Percentiles rank a stretch among this genome's conserved stretches.
Evolutionary conservation across 2,888 invertebrate species (phyloP).

Genomic region (Pristionchus fissidentatus): DNA sequence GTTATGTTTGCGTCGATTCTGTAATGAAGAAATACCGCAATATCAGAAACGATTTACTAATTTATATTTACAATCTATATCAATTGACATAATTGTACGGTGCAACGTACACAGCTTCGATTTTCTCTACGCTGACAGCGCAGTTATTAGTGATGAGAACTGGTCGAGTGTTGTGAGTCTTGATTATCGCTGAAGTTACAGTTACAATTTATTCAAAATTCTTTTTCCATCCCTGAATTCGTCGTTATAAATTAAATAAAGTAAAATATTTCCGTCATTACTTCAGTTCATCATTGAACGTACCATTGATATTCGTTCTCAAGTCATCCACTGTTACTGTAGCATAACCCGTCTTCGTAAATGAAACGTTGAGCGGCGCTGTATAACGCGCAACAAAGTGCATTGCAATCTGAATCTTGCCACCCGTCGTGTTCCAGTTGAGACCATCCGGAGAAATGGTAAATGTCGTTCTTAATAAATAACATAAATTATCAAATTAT

Average conservation of each 20-base stretch:
- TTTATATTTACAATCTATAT: neutral
- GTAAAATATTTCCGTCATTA: neutral
- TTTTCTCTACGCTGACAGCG: neutral
- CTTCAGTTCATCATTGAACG: too few relatives aligned
- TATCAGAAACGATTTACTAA: too few relatives aligned
- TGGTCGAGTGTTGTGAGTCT: neutral
- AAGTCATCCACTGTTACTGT: neutral
- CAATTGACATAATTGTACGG: too few relatives aligned
- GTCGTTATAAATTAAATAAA: too few relatives aligned
- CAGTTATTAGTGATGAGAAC: neutral
- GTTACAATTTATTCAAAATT: neutral
- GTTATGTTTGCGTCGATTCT: neutral
- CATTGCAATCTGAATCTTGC: slow-evolving; percentile 7
- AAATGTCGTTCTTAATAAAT: neutral
- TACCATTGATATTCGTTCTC: neutral
- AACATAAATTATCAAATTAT: neutral
- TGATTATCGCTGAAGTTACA: neutral
- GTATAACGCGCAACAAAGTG: neutral
- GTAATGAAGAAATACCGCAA: neutral
- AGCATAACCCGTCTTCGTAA: neutral
- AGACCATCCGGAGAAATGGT: neutral
- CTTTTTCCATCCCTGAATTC: too few relatives aligned
- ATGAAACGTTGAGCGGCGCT: neutral
- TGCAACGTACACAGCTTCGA: neutral
- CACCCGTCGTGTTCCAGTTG: neutral